Evolutionary conservation across 2,797 vertebrate species (phyloP).

Genomic region (Pipistrellus kuhlii): DNA sequence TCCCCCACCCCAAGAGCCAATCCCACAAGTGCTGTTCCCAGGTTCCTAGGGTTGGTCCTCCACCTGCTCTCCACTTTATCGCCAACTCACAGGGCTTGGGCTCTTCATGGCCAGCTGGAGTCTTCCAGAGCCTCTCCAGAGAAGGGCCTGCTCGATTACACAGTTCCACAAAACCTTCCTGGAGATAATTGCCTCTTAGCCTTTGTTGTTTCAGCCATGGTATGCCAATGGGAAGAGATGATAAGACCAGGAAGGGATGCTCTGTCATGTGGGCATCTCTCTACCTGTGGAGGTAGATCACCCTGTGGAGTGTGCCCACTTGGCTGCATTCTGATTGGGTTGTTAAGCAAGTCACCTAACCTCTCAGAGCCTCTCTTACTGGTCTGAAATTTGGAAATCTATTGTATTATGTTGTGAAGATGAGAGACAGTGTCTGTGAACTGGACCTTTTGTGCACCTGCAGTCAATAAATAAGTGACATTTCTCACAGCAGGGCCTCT

Average conservation of each 20-base stretch:
- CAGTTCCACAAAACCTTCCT: not conserved
- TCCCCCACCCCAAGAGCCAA: not conserved
- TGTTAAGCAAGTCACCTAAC: not conserved
- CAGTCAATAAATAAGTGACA: not conserved
- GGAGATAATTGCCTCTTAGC: not conserved
- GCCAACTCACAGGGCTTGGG: not conserved
- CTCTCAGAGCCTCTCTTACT: not conserved
- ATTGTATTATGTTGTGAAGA: not conserved
- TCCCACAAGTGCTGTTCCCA: not conserved
- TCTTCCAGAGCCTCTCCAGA: not conserved
- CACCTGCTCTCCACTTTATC: not conserved
- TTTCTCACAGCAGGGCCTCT: not conserved
- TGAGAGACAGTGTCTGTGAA: not conserved
- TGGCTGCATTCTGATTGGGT: not conserved
- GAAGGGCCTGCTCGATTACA: not conserved
- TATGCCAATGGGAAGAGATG: not conserved
- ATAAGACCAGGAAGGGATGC: not conserved
- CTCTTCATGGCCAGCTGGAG: not conserved
- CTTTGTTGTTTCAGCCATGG: not conserved
- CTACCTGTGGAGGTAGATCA: too few relatives aligned
- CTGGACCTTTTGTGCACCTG: not conserved
- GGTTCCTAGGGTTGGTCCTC: not conserved
- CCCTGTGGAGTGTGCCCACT: not conserved
- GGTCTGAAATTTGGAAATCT: not conserved
- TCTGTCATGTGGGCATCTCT: not conserved